A percentile compares a stretch with the other conserved stretches of the same genome.
phyloP scores from a whole-genome alignment of 1,140 invertebrate genomes.

The Pogonognathellus flavescens region DNA sequence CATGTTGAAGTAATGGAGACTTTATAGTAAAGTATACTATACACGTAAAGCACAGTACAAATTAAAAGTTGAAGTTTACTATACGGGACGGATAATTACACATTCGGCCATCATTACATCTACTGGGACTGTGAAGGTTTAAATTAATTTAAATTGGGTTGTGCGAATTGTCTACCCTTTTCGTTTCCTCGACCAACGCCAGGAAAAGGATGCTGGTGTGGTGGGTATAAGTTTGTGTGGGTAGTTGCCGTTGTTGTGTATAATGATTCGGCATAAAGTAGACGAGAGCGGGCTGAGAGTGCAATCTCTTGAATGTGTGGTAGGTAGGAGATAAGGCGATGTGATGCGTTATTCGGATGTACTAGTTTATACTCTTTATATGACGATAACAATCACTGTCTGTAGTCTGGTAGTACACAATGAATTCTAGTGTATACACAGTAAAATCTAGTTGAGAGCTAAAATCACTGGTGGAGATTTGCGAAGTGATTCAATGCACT shows the following conservation, averaged over 20 bases:
- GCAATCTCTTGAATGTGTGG: conserved; percentile 12
- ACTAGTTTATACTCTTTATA: no score
- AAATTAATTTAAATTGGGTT: conserved; percentile 49
- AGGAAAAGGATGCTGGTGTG: conserved; percentile 16
- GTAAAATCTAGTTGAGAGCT: conserved; percentile 16
- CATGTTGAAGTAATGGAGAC: not conserved
- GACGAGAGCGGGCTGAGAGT: no score
- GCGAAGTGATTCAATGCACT: conserved; percentile 41
- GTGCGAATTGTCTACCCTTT: conserved; percentile 14
- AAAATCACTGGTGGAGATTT: conserved; percentile 33
- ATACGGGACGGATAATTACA: conserved; percentile 1
- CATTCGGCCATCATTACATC: conserved; percentile 42
- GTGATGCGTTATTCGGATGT: not conserved
- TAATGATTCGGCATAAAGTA: not conserved
- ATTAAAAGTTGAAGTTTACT: not conserved
- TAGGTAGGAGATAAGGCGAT: conserved; percentile 42
- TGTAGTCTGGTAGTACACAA: not conserved
- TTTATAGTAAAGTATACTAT: not conserved
- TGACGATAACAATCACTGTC: conserved; percentile 29
- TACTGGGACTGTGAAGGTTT: conserved; percentile 29
- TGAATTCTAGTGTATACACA: not conserved
- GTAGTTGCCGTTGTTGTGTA: not conserved
- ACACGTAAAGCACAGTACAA: not conserved
- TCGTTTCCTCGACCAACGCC: not conserved
- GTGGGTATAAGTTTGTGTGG: not conserved